Conservation (phyloP, 2,113 vertebrate genomes). For the Sinocyclocheilus anophthalmus region DNA sequence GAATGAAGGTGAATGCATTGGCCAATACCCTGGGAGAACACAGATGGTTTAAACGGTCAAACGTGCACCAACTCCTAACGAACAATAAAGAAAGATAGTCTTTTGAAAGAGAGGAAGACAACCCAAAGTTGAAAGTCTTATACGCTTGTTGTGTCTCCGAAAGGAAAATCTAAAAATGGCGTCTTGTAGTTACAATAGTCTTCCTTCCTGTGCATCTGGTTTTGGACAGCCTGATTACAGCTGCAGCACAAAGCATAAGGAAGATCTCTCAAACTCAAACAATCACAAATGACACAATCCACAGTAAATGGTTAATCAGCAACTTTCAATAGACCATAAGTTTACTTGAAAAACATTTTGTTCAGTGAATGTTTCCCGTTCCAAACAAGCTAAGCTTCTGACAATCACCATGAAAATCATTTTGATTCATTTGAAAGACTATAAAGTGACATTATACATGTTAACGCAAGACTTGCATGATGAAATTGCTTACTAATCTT, state of each 20-base stretch:
- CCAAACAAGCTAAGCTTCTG: background rate
- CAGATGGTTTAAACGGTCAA: background rate
- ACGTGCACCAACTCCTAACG: background rate
- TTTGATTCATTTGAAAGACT: background rate
- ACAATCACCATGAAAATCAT: background rate
- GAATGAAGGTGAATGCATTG: background rate
- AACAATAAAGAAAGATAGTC: slow-evolving; percentile 45
- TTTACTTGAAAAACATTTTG: background rate
- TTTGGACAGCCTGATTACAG: slow-evolving; percentile 40
- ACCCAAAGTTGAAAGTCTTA: background rate
- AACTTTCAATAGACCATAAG: background rate
- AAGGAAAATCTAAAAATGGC: slow-evolving; percentile 62
- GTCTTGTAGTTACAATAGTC: slow-evolving; percentile 66
- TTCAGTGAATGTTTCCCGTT: background rate
- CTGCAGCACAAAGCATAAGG: slow-evolving; percentile 7
- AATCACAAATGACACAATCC: slow-evolving; percentile 2
- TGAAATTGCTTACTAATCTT: no score
- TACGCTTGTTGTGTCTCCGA: slow-evolving; percentile 25
- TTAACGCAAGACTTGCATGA: background rate
- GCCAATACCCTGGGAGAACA: background rate
- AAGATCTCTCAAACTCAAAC: background rate
- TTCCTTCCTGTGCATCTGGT: slow-evolving; percentile 70
- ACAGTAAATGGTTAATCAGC: slow-evolving; percentile 4
- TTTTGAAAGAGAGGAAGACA: slow-evolving; percentile 43
- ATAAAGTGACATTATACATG: background rate